Base-by-base conservation (phyloP, 2,888 invertebrate species). In the Diaphora mendica region DNA sequence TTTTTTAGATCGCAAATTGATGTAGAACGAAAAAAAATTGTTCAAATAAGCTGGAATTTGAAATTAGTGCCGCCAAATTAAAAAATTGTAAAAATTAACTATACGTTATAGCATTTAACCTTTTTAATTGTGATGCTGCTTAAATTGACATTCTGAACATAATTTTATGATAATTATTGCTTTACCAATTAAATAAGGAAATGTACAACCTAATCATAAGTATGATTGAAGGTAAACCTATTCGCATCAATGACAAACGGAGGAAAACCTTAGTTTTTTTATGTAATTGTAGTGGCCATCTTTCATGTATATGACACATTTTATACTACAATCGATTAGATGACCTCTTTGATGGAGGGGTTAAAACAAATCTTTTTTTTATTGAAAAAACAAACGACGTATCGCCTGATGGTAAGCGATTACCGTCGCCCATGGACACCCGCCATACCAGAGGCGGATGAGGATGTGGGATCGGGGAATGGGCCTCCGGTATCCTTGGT, bases 171-270 rank as follows among this genome's bases (percentile, higher is more conserved):
- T 2, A 13, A 59, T 59, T 59, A 4, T 15, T 30, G 3, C 11
- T 26, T 59, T 62, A 62, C 30, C 15, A 62, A 17, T 62, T 62
- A 30, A 30, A 62, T 17, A 3, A 30, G 30, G 30, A 62, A 62
- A 62, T 17, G 30, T 62, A 30, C 30, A 62, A 62, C 30, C 7
- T 30, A 30, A 62, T 30, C 62, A 30, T 30, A 62, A 62, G 30
- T 68, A 55, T 68, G 35, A 39, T n/a, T 55, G 68, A 68, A 68
- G 68, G 55, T 55, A 1, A 59, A 39, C 17, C 26, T 26, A 59
- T 69, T 55, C 3, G 35, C n/a, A 35, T 68, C 68, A 68, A 68
- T 68, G 55, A 55, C 68, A 35, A n/a, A 15, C 55, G n/a, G 9
- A 68, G 68, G 68, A 68, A 68, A 68, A 68, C 35, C 39, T 39